Evolutionary conservation across 2,113 vertebrate species (phyloP).

Genomic region (Thunnus thynnus): DNA sequence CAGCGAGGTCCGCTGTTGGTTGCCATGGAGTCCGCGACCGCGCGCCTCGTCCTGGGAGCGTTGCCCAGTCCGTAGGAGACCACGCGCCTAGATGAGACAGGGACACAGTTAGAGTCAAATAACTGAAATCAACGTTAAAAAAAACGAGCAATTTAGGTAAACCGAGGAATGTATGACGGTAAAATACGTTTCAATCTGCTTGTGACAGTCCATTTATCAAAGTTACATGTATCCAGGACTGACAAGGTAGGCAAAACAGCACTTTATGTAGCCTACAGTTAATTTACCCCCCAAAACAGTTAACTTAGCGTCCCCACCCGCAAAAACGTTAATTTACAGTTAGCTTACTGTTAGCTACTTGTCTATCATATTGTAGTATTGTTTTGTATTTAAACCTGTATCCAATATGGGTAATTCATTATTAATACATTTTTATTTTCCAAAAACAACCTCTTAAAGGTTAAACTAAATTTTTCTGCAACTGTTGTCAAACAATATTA

Average conservation of each 20-base stretch:
- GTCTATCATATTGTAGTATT: too few relatives aligned
- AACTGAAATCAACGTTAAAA: neutral
- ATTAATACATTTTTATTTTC: too few relatives aligned
- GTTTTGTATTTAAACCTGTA: too few relatives aligned
- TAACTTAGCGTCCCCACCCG: neutral
- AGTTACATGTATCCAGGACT: neutral
- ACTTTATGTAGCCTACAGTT: neutral
- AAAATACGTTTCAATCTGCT: neutral
- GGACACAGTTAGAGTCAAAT: neutral
- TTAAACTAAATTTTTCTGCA: too few relatives aligned
- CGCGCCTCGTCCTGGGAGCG: slow-evolving; percentile 88
- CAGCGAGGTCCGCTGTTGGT: slow-evolving; percentile 82
- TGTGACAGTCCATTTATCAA: neutral
- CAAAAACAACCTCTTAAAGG: too few relatives aligned
- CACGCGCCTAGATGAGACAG: slow-evolving; percentile 84
- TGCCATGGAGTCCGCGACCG: slow-evolving; percentile 76
- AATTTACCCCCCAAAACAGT: neutral
- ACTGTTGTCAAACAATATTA: neutral
- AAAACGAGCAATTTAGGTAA: neutral
- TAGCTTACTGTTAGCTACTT: too few relatives aligned
- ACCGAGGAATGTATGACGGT: neutral
- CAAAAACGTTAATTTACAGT: too few relatives aligned
- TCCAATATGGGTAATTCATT: too few relatives aligned
- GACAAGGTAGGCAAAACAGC: neutral
- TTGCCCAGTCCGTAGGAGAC: slow-evolving; percentile 95